Evolutionary conservation across 2,888 invertebrate genomes (phyloP).

Genomic region (Mesorhabditis spiculigera): DNA sequence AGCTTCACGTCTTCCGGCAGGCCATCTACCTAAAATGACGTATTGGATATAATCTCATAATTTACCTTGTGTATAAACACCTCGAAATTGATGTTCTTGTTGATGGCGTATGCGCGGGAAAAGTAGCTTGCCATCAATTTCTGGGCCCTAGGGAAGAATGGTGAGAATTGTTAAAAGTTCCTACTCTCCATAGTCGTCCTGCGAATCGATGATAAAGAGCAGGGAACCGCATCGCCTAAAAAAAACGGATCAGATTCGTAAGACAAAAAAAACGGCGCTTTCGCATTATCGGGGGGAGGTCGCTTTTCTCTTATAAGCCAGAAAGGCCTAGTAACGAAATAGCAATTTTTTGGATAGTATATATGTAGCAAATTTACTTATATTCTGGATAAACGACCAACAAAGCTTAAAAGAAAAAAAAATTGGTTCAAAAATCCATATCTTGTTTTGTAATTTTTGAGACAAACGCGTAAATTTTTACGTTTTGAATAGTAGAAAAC

Average conservation of each 20-base stretch:
- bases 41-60: not conserved
- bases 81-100: conserved; percentile 88
- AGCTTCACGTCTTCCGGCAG: conserved; percentile 97
- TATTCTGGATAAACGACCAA: too few relatives aligned
- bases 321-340: too few relatives aligned
- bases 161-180: not conserved
- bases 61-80: conserved; percentile 82
- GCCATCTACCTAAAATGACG: conserved; percentile 75
- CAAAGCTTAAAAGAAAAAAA: too few relatives aligned
- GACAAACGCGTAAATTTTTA: too few relatives aligned
- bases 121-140: conserved; percentile 88
- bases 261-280: too few relatives aligned
- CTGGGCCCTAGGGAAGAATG: conserved; percentile 68
- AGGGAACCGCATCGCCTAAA: conserved; percentile 79
- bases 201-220: conserved; percentile 96
- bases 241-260: too few relatives aligned
- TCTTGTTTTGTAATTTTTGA: too few relatives aligned
- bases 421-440: too few relatives aligned
- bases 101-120: conserved; percentile 86
- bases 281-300: too few relatives aligned
- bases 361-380: too few relatives aligned
- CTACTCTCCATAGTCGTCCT: conserved; percentile 87
- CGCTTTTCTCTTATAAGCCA: too few relatives aligned
- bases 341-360: too few relatives aligned
- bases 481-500: not conserved